Percentiles rank a stretch among this genome's conserved stretches.
Evolutionary conservation across 2,797 vertebrate species (phyloP).

Genomic region (Tenualosa ilisha): DNA sequence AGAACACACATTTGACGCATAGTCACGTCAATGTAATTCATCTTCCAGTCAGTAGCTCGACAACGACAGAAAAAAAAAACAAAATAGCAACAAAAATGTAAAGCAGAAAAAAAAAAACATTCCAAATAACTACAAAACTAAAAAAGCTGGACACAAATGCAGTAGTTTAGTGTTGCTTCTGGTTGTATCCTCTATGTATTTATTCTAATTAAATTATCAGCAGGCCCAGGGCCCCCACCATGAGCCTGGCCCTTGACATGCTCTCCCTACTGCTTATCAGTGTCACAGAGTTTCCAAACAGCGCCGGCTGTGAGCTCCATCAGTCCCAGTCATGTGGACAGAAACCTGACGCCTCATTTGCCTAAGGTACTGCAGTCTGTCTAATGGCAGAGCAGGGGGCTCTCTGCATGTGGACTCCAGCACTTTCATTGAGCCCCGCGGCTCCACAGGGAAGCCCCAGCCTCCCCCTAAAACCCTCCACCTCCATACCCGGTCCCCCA

Average conservation of each 20-base stretch:
- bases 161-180: not conserved
- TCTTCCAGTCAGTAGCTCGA: not conserved
- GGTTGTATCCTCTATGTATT: not conserved
- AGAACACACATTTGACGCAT: not conserved
- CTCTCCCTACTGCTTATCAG: not conserved
- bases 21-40: not conserved
- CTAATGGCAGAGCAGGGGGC: not conserved
- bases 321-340: slow-evolving; percentile 14
- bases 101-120: not conserved
- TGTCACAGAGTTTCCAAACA: slow-evolving; percentile 20
- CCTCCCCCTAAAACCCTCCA: slow-evolving; percentile 36
- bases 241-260: not conserved
- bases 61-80: too few relatives aligned
- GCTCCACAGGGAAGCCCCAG: slow-evolving; percentile 21
- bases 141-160: not conserved
- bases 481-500: slow-evolving; percentile 43
- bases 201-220: slow-evolving; percentile 11
- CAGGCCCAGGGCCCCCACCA: not conserved
- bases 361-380: not conserved
- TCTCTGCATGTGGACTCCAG: not conserved
- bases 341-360: not conserved
- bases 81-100: not conserved
- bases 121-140: not conserved
- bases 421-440: slow-evolving; percentile 28
- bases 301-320: not conserved